These are phyloP conservation scores for Eupsittula cactorum DNA, from an alignment of 2,113 vertebrate genomes.

Conservation along the genomic window DNA sequence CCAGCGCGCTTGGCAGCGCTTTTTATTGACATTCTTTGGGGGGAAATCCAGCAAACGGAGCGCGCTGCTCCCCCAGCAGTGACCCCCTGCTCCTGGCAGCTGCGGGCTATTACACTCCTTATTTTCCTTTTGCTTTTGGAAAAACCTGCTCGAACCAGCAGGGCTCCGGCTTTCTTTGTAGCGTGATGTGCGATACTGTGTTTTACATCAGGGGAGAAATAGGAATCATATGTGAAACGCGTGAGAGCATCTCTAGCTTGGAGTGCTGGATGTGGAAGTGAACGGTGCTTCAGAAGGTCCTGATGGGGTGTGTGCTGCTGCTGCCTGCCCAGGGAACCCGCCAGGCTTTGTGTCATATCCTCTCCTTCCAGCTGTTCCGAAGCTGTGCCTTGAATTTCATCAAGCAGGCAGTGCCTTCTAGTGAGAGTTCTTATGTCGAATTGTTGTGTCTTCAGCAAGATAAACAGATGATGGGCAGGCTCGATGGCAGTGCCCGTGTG, in stretches of 20 bases:
- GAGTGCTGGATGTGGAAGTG: background rate
- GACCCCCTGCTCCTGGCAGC: conserved; percentile 61
- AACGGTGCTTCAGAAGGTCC: background rate
- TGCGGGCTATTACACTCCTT: conserved; percentile 18
- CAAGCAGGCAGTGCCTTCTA: background rate
- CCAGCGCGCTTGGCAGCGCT: background rate
- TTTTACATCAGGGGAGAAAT: conserved; percentile 68
- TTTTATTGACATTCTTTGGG: conserved; percentile 67
- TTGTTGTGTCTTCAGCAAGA: background rate
- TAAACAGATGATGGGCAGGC: conserved; percentile 15
- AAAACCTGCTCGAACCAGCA: conserved; percentile 59
- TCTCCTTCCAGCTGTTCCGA: background rate
- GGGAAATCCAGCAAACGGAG: background rate
- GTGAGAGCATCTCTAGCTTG: background rate
- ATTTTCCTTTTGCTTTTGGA: background rate
- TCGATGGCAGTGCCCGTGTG: background rate
- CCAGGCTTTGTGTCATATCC: background rate
- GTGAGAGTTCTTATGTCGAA: background rate
- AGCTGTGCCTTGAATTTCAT: background rate
- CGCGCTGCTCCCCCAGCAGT: conserved; percentile 28
- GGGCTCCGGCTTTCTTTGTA: conserved; percentile 66
- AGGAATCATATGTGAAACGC: conserved; percentile 65
- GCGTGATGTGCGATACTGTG: conserved; percentile 52
- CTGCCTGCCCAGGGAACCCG: background rate
- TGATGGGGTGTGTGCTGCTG: background rate